These are phyloP conservation scores for Trichoplusia ni DNA, from an alignment of 1,140 invertebrate species.

Conservation along the genomic window DNA sequence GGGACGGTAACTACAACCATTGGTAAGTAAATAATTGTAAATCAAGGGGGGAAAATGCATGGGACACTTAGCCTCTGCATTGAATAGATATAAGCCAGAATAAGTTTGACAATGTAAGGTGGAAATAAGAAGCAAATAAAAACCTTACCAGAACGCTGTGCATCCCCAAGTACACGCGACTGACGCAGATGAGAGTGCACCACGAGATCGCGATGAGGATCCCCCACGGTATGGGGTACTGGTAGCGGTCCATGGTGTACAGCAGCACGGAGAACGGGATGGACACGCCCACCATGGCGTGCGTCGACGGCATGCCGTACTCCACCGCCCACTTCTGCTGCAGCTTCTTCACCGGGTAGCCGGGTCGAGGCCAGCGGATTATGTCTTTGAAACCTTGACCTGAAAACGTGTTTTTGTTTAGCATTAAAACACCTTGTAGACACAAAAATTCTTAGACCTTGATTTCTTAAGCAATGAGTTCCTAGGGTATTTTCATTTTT, in stretches of 20 bases:
- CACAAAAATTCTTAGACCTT: too few relatives aligned
- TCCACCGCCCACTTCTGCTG: slow-evolving; percentile 94
- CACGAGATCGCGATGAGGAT: slow-evolving; percentile 82
- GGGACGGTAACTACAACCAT: too few relatives aligned
- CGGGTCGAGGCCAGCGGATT: slow-evolving; percentile 91
- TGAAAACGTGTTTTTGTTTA: slow-evolving; percentile 51
- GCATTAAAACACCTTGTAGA: neutral
- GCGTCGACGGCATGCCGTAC: slow-evolving; percentile 97
- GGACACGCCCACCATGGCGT: slow-evolving; percentile 94
- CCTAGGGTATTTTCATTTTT: too few relatives aligned
- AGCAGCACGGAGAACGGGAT: slow-evolving; percentile 93
- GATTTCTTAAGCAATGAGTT: too few relatives aligned
- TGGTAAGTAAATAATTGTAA: too few relatives aligned
- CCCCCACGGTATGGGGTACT: slow-evolving; percentile 85
- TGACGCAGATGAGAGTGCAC: slow-evolving; percentile 91
- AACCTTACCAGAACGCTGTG: slow-evolving; percentile 90
- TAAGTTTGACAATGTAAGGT: too few relatives aligned
- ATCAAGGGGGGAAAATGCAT: too few relatives aligned
- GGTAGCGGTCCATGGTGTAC: slow-evolving; percentile 89
- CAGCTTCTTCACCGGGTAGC: slow-evolving; percentile 90
- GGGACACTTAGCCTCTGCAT: too few relatives aligned
- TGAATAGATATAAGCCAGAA: too few relatives aligned
- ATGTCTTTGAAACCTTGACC: slow-evolving; percentile 95
- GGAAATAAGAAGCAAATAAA: too few relatives aligned
- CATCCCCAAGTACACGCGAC: slow-evolving; percentile 95